Conservation (phyloP, 2,113 vertebrate species). For the Furnarius figulus region DNA sequence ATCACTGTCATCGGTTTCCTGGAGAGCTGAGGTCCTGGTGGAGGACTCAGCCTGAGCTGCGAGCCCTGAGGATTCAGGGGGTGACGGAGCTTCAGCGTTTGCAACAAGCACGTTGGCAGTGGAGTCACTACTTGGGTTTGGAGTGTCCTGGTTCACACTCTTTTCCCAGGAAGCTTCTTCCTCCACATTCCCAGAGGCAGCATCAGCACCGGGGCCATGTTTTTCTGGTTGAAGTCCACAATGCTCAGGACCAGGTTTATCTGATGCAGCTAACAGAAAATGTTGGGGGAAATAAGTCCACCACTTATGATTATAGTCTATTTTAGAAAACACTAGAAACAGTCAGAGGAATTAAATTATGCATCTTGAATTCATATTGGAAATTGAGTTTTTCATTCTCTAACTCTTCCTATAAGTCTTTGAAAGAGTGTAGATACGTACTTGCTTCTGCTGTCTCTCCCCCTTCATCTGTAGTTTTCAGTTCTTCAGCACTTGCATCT, state of each 20-base stretch:
- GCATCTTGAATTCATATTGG: neutral
- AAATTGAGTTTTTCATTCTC: neutral
- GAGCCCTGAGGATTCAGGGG: conserved; percentile 55
- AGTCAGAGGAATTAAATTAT: neutral
- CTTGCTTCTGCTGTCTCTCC: conserved; percentile 18
- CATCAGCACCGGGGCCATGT: neutral
- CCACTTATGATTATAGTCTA: neutral
- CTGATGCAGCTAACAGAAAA: conserved; percentile 41
- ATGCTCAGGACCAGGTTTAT: conserved; percentile 8
- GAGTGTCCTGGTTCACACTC: neutral
- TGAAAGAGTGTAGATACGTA: conserved; percentile 15
- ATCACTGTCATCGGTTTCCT: conserved; percentile 94
- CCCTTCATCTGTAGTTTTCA: conserved; percentile 9
- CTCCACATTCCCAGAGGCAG: conserved; percentile 2
- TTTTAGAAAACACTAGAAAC: neutral
- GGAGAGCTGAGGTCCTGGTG: conserved; percentile 73
- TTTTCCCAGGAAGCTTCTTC: conserved; percentile 42
- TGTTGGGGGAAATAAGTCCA: neutral
- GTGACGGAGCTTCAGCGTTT: conserved; percentile 32
- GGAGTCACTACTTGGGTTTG: conserved; percentile 16
- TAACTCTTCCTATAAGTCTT: neutral
- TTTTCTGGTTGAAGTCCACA: conserved; percentile 25
- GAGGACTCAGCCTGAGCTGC: conserved; percentile 65
- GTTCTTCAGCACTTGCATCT: conserved; percentile 24
- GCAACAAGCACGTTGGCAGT: neutral